A percentile compares a stretch with the other conserved stretches of the same genome.
Conservation (phyloP, 1,140 invertebrate species). For the Trichogramma pretiosum region DNA sequence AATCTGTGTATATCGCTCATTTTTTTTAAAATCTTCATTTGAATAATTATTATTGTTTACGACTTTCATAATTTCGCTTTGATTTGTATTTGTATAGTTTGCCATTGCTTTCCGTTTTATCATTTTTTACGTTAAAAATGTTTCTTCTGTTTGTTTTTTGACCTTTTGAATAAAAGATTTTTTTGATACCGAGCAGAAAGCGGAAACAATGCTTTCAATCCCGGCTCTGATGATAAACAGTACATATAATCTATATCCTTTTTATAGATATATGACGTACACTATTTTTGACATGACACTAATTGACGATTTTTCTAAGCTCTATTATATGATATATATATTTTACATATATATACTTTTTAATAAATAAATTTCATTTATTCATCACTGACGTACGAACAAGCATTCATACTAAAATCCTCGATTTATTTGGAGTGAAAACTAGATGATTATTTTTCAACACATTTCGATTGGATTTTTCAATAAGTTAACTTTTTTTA, state of each 20-base stretch:
- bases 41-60: conserved; percentile 3
- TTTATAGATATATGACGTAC: no score
- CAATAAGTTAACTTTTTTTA: conserved; percentile 5
- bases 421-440: conserved; percentile 17
- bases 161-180: conserved; percentile 12
- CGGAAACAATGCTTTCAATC: no score
- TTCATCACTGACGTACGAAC: no score
- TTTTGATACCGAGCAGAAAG: no score
- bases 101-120: not conserved
- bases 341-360: conserved; percentile 3
- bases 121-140: conserved; percentile 2
- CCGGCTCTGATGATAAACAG: no score
- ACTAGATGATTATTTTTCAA: conserved; percentile 7
- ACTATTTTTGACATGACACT: no score
- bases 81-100: conserved; percentile 8
- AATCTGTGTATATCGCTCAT: conserved; percentile 1
- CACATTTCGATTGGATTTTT: no score
- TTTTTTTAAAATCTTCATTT: conserved; percentile 1
- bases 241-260: no score
- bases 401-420: no score
- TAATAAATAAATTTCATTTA: not conserved
- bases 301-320: conserved; percentile 17
- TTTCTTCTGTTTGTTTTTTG: conserved; percentile 3
- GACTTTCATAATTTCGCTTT: not conserved
- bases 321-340: conserved; percentile 12